Base-by-base conservation (phyloP, 1,140 invertebrate genomes). In the Oppia nitens region DNA sequence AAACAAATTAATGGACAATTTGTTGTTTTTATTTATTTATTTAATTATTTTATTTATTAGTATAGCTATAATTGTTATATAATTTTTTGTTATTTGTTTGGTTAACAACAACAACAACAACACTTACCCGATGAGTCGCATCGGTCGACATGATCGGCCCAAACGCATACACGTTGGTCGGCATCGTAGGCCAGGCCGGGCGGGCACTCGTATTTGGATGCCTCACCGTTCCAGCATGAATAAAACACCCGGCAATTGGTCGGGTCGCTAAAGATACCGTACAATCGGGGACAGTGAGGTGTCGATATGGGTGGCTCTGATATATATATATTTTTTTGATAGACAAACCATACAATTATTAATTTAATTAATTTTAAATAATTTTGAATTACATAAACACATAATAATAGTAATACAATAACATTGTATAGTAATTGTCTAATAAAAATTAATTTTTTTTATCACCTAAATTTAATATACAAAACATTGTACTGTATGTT, bases 211-310 rank as follows among this genome's bases (percentile, higher is more conserved):
- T 93, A 94, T 64, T 84, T 81, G 65, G 85, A 89, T 9, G 87
- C 82, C 72, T 92, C 88, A 45, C 89, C 90, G 73, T 90, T 90
- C 87, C 89, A 92, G 73, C 90, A 94, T 71, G 89, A 91, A 84
- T 87, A 93, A 82, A 93, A 94, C 1, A 86, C 83, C 70, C 89
- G 84, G 72, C 89, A 92, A 71, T 91, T 88, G 61, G 77, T 74
- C 23, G 83, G 83, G 69, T 93, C 88, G 57, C 87, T 71, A 79
- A 93, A 93, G 72, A 93, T 91, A 68, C 90, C 90, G 72, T 93
- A 92, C 49, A 93, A 74, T 52, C 88, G 77, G 14, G 83, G 68
- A 68, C 89, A 94, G 71, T 93, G 84, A 0, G 85, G 77, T 20
- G 88, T 85, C 40, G 80, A 77, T 66, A 92, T 84, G 66, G 89